Base-by-base conservation (phyloP, 2,113 vertebrate species). In the Lathamus discolor region DNA sequence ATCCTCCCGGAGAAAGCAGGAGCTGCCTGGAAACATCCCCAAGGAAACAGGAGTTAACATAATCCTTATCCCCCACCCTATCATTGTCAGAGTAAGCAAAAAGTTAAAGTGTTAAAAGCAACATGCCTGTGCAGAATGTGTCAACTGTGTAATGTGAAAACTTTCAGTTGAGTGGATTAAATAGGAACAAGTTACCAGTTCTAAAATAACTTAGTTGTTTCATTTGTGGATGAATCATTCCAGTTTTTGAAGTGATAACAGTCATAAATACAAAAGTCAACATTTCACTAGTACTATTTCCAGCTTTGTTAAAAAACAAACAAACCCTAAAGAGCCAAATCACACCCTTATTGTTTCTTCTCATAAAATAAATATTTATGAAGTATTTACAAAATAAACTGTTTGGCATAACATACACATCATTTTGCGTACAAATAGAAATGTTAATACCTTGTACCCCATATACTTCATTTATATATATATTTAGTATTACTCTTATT, bases 11-110 rank as follows among this genome's bases (percentile, higher is more conserved):
- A 93, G 81, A 33, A 90, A 87, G 84, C 80, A 81, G 96, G 75
- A 95, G 90, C 19, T 86, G 62, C 79, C 98, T 98, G 73, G 39
- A 90, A 96, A 83, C 17, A 94, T 24, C n/a, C 83, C 93, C 84
- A 81, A 52, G 52, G 59, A 90, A 67, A 73, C 48, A 69, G 91
- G 35, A 86, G 51, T 94, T n/a, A 96, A 68, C 7, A 31, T 5
- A 46, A 17, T 68, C n/a, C 29, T 83, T 66, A 29, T 6, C 7
- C 5, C 5, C 4, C 57, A 35, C 13, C 10, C 33, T 1, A 0
- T 49, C 23, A 15, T 27, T 59, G 18, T 52, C 46, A 62, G 17
- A 62, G 27, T 4, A 10, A 41, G 27, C 46, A 63, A 75, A 37
- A 87, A 57, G 31, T 9, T 23, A 3, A n/a, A 48, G 44, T 10